Evolutionary conservation across 2,888 invertebrate species (phyloP).

Genomic region (Drosophila subsilvestris): DNA sequence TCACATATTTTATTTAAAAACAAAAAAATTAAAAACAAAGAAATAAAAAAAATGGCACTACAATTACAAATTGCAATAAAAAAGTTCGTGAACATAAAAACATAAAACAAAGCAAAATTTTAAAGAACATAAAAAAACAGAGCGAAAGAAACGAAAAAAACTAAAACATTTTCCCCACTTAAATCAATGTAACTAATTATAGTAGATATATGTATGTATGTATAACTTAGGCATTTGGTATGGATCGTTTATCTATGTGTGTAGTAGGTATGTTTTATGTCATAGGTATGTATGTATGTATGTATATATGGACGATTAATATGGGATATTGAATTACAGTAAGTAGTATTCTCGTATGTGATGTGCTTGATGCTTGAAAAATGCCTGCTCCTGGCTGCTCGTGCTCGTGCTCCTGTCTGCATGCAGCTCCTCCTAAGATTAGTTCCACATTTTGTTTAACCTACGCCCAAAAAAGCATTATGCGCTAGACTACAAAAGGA

Average conservation of each 20-base stretch:
- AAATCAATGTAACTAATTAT: constrained; percentile 46
- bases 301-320: constrained; percentile 37
- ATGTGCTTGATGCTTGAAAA: constrained; percentile 47
- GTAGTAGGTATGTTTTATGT: constrained; percentile 26
- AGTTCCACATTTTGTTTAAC: constrained; percentile 61
- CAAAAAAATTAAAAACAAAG: constrained; percentile 35
- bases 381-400: constrained; percentile 28
- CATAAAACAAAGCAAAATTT: constrained; percentile 24
- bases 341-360: constrained; percentile 10
- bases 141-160: constrained; percentile 15
- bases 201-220: no score
- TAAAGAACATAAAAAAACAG: constrained; percentile 24
- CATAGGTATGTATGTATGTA: constrained; percentile 46
- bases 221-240: constrained; percentile 68
- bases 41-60: constrained; percentile 68
- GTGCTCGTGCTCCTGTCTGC: constrained; percentile 1
- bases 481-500: constrained; percentile 61
- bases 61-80: constrained; percentile 48
- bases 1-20: constrained; percentile 28
- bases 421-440: constrained; percentile 23
- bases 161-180: constrained; percentile 33
- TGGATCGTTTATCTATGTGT: constrained; percentile 39
- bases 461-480: constrained; percentile 66
- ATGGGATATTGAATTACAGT: constrained; percentile 38
- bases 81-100: constrained; percentile 20